Evolutionary conservation across 2,797 vertebrate genomes (phyloP), one percentile per base, ranked within the genome.

Genomic region (Tachyglossus aculeatus): DNA sequence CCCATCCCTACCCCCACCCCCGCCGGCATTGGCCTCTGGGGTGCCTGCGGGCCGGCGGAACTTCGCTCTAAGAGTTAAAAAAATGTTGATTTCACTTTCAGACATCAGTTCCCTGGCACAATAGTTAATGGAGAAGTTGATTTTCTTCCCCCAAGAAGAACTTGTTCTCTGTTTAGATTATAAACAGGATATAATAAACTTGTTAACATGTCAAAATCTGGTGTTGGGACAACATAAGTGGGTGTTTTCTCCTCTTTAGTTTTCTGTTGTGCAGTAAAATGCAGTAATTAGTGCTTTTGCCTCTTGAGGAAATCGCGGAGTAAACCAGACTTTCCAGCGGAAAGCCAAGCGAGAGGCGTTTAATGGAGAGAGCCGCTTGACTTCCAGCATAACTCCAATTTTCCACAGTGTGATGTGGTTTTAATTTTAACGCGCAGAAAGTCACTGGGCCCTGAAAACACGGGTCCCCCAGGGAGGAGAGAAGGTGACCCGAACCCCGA

Each of bases 111-210:
- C 71, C 38, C 14, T 45, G 54, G 65, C 2, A 5, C 9, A 10
- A 21, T 2, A 32, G 43, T 24, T 27, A 41, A 34, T 38, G 2
- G 25, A 19, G 27, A 65, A 65, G 64, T 71, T 11, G 19, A 65
- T 55, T 39, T 63, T 81, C 83, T 67, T 19, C 74, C 68, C 45
- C 80, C 76, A 57, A 45, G 4, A 74, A 15, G 62, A 70, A 33
- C 71, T 74, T 44, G 38, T 41, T 44, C 64, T 61, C 65, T 64
- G 31, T 77, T 86, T 80, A 80, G 70, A 66, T 53, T 59, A 74
- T 77, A 78, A 63, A 78, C 32, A 74, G 81, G 84, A 76, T 81
- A 59, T 48, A 74, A 81, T 40, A 75, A 79, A 85, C 76, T 69
- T 3, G 22, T 82, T 78, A 83, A 70, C 19, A 1, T 19, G 71